These are phyloP conservation scores for Tinea pellionella DNA, from an alignment of 2,888 invertebrate species.

Conservation along the genomic window DNA sequence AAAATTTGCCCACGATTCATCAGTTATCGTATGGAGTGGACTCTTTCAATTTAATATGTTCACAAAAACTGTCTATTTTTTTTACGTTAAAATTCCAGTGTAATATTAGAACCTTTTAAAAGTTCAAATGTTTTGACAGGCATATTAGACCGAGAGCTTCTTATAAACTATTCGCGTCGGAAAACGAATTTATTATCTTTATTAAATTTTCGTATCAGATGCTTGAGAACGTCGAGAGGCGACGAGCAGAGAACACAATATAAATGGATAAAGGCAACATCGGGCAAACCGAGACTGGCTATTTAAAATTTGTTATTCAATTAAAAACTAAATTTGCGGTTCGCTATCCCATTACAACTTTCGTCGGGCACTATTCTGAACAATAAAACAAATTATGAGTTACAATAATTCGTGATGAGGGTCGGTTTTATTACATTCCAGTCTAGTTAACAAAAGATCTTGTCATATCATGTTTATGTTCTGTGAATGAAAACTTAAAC, in stretches of 20 bases:
- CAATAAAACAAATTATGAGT: not conserved
- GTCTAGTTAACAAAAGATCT: not conserved
- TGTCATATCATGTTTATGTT: not conserved
- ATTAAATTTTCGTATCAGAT: too few relatives aligned
- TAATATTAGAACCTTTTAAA: too few relatives aligned
- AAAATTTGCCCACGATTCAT: not conserved
- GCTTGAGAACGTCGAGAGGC: too few relatives aligned
- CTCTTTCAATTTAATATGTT: too few relatives aligned
- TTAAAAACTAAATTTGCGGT: not conserved
- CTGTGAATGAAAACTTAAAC: not conserved
- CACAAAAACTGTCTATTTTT: too few relatives aligned
- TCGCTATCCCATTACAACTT: not conserved
- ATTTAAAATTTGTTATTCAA: too few relatives aligned
- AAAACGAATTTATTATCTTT: too few relatives aligned
- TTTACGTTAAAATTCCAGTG: too few relatives aligned
- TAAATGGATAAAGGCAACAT: not conserved
- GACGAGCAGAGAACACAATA: not conserved
- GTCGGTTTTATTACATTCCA: not conserved
- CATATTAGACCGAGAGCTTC: too few relatives aligned
- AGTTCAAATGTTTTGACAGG: too few relatives aligned
- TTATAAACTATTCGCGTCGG: too few relatives aligned
- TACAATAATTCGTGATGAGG: not conserved
- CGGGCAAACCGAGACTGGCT: not conserved
- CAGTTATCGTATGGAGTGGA: not conserved
- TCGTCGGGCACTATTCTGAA: not conserved